These are phyloP conservation scores for Poecilobothrus nobilitatus DNA, from an alignment of 2,888 invertebrate genomes.

Conservation along the genomic window DNA sequence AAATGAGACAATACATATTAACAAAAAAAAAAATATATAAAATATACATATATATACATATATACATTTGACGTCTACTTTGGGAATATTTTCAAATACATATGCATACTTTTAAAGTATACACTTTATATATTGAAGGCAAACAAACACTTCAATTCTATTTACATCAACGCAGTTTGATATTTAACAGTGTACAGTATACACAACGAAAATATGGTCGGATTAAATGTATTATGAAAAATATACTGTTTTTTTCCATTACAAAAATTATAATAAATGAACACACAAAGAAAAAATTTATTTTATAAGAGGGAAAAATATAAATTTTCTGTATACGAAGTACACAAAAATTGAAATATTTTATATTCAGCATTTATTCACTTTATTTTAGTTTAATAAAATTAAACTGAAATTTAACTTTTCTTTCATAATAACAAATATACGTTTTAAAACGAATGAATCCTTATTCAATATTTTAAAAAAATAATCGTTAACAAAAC, in stretches of 20 bases:
- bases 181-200: background rate
- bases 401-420: background rate
- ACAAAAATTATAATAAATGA: background rate
- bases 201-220: background rate
- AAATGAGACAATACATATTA: background rate
- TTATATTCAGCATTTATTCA: background rate
- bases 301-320: background rate
- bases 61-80: background rate
- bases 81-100: no score
- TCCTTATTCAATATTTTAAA: no score
- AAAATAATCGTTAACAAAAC: no score
- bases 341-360: background rate
- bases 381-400: background rate
- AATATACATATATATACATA: no score
- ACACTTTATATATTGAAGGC: no score
- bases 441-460: no score
- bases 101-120: no score
- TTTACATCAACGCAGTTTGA: background rate
- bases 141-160: background rate
- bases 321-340: background rate
- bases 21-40: background rate
- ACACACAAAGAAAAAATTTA: no score
- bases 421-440: background rate
- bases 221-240: background rate
- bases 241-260: background rate